Percentiles rank a stretch among this genome's conserved stretches.
These are phyloP conservation scores for Drosophila demipolita DNA, from an alignment of 2,888 invertebrate genomes.

Conservation along the genomic window DNA sequence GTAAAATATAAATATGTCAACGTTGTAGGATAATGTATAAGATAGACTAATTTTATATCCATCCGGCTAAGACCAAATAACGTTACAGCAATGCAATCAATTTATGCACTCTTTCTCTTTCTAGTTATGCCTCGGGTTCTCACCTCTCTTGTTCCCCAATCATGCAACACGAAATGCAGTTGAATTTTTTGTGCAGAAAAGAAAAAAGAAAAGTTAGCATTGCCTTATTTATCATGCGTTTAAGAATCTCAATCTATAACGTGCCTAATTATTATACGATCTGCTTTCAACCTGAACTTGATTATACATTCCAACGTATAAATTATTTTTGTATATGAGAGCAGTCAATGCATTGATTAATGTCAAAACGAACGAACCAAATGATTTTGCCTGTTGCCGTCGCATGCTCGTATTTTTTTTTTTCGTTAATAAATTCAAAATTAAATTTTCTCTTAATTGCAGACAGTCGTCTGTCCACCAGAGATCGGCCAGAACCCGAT, in stretches of 20 bases:
- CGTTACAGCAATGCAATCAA: background rate
- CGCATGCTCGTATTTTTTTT: constrained; percentile 19
- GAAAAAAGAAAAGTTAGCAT: constrained; percentile 12
- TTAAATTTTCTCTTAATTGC: constrained; percentile 80
- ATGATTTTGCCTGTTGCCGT: constrained; percentile 38
- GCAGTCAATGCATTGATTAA: constrained; percentile 62
- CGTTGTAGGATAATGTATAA: background rate
- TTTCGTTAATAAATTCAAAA: constrained; percentile 77
- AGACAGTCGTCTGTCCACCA: constrained; percentile 43
- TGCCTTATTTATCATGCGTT: constrained; percentile 43
- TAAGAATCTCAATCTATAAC: constrained; percentile 56
- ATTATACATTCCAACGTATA: constrained; percentile 43
- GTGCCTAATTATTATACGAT: constrained; percentile 53
- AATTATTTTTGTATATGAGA: constrained; percentile 43
- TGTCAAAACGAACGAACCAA: constrained; percentile 70
- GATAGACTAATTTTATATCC: background rate
- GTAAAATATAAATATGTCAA: background rate
- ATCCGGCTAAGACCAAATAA: background rate
- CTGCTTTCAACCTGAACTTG: constrained; percentile 48
- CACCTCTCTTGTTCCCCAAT: background rate
- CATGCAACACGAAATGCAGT: background rate
- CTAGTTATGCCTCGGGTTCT: background rate
- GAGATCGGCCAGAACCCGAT: constrained; percentile 63
- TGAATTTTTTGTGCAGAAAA: constrained; percentile 50
- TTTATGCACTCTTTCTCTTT: background rate